Conservation (phyloP, 2,113 vertebrate species). For the Clarias batrachus region DNA sequence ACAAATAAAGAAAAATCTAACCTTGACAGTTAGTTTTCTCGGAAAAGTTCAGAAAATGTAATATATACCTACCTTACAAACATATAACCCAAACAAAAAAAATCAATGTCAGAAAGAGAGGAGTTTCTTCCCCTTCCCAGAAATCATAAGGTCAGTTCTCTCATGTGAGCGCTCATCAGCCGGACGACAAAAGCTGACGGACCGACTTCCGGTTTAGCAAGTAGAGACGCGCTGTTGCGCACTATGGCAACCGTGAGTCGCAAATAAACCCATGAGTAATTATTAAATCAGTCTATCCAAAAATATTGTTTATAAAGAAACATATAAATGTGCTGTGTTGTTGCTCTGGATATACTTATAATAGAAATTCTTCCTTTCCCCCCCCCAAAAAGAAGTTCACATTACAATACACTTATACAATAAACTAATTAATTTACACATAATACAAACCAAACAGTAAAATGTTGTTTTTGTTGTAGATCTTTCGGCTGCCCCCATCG, state of each 20-base stretch:
- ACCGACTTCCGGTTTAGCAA: slow-evolving; percentile 53
- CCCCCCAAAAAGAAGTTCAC: too few relatives aligned
- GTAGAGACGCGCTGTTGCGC: not conserved
- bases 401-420: not conserved
- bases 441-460: not conserved
- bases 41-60: too few relatives aligned
- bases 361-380: not conserved
- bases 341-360: not conserved
- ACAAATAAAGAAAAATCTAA: not conserved
- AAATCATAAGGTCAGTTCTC: slow-evolving; percentile 53
- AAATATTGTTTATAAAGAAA: not conserved
- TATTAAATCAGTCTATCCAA: not conserved
- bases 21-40: too few relatives aligned
- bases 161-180: slow-evolving; percentile 13
- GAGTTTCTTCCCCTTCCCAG: slow-evolving; percentile 21
- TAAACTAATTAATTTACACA: not conserved
- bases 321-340: not conserved
- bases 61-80: slow-evolving; percentile 44
- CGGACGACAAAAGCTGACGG: slow-evolving; percentile 47
- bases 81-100: slow-evolving; percentile 24
- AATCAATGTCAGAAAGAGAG: slow-evolving; percentile 1
- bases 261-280: not conserved
- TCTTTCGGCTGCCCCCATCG: too few relatives aligned
- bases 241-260: not conserved
- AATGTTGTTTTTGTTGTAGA: not conserved